Evolutionary conservation across 2,888 invertebrate species (phyloP).

Genomic region (Acronicta psi): DNA sequence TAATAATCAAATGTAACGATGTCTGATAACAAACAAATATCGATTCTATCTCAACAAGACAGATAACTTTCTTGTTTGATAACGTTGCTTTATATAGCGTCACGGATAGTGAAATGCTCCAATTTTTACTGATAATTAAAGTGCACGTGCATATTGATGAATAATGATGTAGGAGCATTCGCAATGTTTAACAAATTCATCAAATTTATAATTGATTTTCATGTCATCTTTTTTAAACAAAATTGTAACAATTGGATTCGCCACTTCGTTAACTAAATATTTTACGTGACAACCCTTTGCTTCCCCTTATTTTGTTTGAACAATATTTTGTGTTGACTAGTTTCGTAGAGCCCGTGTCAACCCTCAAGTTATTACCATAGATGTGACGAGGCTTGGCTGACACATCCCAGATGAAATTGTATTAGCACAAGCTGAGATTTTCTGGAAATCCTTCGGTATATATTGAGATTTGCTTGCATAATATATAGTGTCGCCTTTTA

Average conservation of each 20-base stretch:
- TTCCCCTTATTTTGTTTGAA: conserved; percentile 9
- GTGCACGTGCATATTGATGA: no score
- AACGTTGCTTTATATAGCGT: conserved; percentile 45
- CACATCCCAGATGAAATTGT: conserved; percentile 72
- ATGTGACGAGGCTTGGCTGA: conserved; percentile 62
- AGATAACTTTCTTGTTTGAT: conserved; percentile 45
- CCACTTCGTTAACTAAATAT: no score
- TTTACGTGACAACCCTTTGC: background rate
- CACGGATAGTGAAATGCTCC: conserved; percentile 16
- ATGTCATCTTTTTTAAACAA: no score
- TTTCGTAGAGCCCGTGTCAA: conserved; percentile 39
- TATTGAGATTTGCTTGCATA: conserved; percentile 48
- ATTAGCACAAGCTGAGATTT: conserved; percentile 69
- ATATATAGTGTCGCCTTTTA: conserved; percentile 55
- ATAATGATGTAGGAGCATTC: no score
- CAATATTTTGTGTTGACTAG: conserved; percentile 26
- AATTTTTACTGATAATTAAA: no score
- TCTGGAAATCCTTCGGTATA: conserved; percentile 53
- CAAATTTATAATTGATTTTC: no score
- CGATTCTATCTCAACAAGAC: conserved; percentile 32
- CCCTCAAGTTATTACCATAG: conserved; percentile 65
- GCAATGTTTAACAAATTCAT: no score
- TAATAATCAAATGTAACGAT: conserved; percentile 53
- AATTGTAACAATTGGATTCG: no score
- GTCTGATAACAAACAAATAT: conserved; percentile 56